phyloP scores from a whole-genome alignment of 35 echinoderm and acorn worm species.

The Ptychodera flava region DNA sequence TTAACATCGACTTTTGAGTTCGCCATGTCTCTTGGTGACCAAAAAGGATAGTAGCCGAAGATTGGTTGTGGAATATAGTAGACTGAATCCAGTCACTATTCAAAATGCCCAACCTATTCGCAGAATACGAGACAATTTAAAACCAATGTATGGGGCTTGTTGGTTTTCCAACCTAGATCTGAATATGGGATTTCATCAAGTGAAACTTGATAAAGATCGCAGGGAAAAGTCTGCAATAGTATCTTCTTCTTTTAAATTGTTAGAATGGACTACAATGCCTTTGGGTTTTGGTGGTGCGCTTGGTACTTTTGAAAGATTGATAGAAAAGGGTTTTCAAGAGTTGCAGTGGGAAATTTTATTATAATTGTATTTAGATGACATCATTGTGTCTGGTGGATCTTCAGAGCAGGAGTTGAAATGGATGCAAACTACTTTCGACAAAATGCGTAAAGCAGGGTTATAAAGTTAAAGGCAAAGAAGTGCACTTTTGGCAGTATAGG shows the following conservation, averaged over 20 bases:
- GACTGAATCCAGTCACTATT: conserved; percentile 20
- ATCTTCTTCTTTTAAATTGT: conserved; percentile 2
- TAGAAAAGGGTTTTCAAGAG: conserved; percentile 31
- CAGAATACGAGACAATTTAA: conserved; percentile 47
- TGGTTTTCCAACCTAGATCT: conserved; percentile 4
- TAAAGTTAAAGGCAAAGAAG: conserved; percentile 51
- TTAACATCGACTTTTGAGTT: conserved; percentile 29
- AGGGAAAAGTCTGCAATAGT: conserved; percentile 49
- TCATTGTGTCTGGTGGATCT: conserved; percentile 32
- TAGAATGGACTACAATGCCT: conserved; percentile 18
- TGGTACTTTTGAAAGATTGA: conserved; percentile 32
- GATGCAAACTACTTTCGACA: conserved; percentile 14
- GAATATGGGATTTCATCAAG: conserved; percentile 31
- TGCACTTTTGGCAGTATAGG: conserved; percentile 22
- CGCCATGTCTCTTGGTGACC: conserved; percentile 19
- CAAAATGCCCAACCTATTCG: conserved; percentile 51
- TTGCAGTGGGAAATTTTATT: conserved; percentile 44
- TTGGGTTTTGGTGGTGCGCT: conserved; percentile 35
- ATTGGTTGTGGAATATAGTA: conserved; percentile 45
- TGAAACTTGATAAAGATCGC: conserved; percentile 19
- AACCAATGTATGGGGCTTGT: neutral
- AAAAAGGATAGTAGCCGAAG: conserved; percentile 38
- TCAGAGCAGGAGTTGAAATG: conserved; percentile 9
- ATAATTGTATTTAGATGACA: conserved; percentile 48
- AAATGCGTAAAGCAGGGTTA: conserved; percentile 15